These are phyloP conservation scores for Gasterosteus nipponicus DNA, from an alignment of 2,113 vertebrate species.

Conservation along the genomic window DNA sequence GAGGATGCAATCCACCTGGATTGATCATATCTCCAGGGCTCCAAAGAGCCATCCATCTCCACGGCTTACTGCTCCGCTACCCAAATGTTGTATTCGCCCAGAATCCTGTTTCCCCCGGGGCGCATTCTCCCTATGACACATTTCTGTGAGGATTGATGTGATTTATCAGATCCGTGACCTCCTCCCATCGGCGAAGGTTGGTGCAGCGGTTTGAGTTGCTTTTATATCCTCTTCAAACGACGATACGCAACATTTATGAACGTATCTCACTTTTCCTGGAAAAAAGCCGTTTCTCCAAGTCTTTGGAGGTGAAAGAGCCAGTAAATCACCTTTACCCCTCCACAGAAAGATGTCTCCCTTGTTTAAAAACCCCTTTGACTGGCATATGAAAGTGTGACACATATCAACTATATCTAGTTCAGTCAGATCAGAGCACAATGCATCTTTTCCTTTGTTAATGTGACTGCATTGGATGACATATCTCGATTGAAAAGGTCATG, in stretches of 20 bases:
- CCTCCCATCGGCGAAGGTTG: constrained; percentile 53
- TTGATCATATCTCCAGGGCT: constrained; percentile 54
- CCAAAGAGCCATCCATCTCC: constrained; percentile 64
- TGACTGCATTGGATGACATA: constrained; percentile 25
- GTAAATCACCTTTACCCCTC: constrained; percentile 37
- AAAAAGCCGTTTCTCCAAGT: constrained; percentile 4
- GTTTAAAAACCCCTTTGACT: constrained; percentile 20
- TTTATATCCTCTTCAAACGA: constrained; percentile 46
- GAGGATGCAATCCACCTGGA: constrained; percentile 49
- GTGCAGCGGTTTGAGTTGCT: constrained; percentile 22
- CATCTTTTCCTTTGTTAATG: neutral
- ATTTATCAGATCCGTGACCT: constrained; percentile 67
- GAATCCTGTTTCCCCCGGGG: constrained; percentile 66
- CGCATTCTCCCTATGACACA: constrained; percentile 68
- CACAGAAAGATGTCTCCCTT: constrained; percentile 5
- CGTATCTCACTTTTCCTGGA: constrained; percentile 30
- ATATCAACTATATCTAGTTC: neutral
- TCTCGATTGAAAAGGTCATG: neutral
- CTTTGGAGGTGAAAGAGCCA: constrained; percentile 12
- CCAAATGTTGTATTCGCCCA: constrained; percentile 68
- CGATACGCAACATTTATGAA: constrained; percentile 47
- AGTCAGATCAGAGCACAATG: neutral
- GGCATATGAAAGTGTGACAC: constrained; percentile 20
- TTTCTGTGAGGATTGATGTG: constrained; percentile 65
- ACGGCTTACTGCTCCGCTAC: constrained; percentile 52